A percentile compares a stretch with the other conserved stretches of the same genome.
These are phyloP conservation scores for Apostichopus parvimensis DNA, from an alignment of 35 echinoderm and acorn worm genomes.

Conservation along the genomic window DNA sequence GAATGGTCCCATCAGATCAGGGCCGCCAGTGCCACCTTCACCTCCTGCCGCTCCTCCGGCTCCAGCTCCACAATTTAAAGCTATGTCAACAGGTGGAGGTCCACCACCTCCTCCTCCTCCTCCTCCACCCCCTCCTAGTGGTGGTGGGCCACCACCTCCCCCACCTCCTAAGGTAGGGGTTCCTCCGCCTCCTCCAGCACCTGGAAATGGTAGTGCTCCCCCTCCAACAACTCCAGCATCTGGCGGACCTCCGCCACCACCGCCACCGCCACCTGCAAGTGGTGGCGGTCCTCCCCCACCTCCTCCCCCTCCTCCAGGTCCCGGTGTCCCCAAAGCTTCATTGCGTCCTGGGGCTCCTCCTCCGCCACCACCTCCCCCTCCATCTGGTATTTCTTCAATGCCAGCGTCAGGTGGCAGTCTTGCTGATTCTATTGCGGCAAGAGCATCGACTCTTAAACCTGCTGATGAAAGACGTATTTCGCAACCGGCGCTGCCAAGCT, in stretches of 20 bases:
- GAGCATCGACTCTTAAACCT: slow-evolving; percentile 9
- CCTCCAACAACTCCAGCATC: slow-evolving; percentile 43
- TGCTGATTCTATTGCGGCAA: slow-evolving; percentile 49
- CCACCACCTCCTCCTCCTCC: slow-evolving; percentile 26
- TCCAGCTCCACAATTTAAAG: background rate
- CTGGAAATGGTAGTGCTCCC: background rate
- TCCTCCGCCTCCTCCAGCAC: slow-evolving; percentile 44
- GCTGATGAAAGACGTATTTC: slow-evolving; percentile 5
- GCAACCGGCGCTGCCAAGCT: background rate
- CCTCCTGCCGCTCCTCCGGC: slow-evolving; percentile 23
- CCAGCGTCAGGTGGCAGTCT: background rate
- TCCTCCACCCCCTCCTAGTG: background rate
- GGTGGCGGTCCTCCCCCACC: slow-evolving; percentile 16
- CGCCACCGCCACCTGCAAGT: background rate
- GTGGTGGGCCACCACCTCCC: slow-evolving; percentile 11
- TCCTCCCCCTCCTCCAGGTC: slow-evolving; percentile 27
- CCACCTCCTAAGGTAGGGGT: background rate
- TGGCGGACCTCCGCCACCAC: background rate
- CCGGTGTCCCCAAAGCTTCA: background rate
- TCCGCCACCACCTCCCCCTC: slow-evolving; percentile 46
- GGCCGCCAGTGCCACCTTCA: slow-evolving; percentile 8
- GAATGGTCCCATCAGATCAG: background rate
- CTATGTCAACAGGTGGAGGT: background rate
- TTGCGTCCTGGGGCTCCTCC: background rate
- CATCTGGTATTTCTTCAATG: background rate